Conservation (phyloP, 1,140 invertebrate genomes). For the Acyrthosiphon pisum region DNA sequence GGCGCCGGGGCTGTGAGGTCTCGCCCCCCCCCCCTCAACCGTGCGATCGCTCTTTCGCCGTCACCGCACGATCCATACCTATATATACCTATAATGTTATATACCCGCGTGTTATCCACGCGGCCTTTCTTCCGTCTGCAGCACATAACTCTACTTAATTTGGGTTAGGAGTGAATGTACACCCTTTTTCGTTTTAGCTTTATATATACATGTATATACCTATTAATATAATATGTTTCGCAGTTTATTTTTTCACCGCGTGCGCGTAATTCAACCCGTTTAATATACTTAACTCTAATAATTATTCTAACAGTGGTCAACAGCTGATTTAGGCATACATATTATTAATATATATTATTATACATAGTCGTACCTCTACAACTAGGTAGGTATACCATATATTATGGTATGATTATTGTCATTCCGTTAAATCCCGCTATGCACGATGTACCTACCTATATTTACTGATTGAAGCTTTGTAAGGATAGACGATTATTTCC, state of each 20-base stretch:
- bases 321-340: background rate
- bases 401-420: background rate
- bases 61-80: background rate
- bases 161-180: constrained; percentile 26
- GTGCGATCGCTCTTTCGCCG: background rate
- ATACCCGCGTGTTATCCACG: background rate
- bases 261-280: background rate
- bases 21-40: background rate
- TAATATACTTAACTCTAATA: background rate
- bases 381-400: no score
- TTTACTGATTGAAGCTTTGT: no score
- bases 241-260: background rate
- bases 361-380: background rate
- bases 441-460: no score
- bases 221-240: background rate
- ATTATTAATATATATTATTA: background rate
- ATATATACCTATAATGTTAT: no score
- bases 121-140: background rate
- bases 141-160: constrained; percentile 27
- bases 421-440: background rate
- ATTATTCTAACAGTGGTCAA: background rate
- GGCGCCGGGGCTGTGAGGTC: background rate
- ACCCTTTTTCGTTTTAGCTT: background rate
- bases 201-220: background rate
- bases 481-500: no score